Evolutionary conservation across 1,140 invertebrate genomes (phyloP).

Genomic region (Cyclargus thomasi): DNA sequence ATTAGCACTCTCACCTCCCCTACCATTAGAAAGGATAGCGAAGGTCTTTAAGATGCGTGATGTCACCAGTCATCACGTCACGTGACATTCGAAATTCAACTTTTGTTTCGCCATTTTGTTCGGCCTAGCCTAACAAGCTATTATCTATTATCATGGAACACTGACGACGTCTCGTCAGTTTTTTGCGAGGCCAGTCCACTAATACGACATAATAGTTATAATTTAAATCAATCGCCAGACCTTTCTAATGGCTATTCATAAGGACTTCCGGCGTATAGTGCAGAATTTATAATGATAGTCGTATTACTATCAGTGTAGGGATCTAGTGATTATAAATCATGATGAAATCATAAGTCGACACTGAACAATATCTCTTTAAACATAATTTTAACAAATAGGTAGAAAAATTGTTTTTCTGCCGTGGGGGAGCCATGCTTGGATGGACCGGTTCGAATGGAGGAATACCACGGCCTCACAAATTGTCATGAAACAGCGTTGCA

Average conservation of each 20-base stretch:
- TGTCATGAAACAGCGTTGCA: too few species aligned
- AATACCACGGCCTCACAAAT: too few species aligned
- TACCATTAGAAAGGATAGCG: too few species aligned
- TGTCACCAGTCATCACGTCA: background rate
- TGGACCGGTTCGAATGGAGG: too few species aligned
- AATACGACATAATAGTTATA: constrained; percentile 46
- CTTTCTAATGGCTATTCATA: background rate
- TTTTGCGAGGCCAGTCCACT: constrained; percentile 38
- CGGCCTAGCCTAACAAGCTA: background rate
- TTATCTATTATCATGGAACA: constrained; percentile 3
- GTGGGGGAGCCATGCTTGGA: too few species aligned
- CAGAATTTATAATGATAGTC: background rate
- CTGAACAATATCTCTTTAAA: too few species aligned
- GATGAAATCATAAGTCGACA: too few species aligned
- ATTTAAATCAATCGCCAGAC: constrained; percentile 27
- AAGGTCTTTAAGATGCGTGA: background rate
- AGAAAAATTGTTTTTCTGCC: too few species aligned
- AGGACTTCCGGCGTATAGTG: background rate
- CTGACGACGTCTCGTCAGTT: constrained; percentile 40
- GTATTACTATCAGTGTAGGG: too few species aligned
- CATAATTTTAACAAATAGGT: too few species aligned
- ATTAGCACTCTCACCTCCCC: too few species aligned
- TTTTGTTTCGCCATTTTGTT: constrained; percentile 4
- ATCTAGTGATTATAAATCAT: too few species aligned
- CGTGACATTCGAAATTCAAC: background rate